Percentiles rank a stretch among this genome's conserved stretches.
These are phyloP conservation scores for Bemisia tabaci DNA, from an alignment of 1,140 invertebrate species.

Conservation along the genomic window DNA sequence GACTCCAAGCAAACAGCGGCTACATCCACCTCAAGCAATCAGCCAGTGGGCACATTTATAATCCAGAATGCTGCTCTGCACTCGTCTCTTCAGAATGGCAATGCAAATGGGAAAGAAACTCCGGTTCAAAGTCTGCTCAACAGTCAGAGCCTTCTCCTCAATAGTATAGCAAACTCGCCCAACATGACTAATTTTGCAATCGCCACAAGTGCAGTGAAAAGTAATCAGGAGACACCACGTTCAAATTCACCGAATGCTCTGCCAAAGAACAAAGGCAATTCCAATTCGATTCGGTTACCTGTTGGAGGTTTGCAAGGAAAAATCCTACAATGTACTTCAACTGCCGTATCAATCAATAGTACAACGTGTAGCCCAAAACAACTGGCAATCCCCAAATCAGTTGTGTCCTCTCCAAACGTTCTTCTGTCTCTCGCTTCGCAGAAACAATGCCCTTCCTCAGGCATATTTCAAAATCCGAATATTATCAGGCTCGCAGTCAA, in stretches of 20 bases:
- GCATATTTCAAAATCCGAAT: no score
- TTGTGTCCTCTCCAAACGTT: not conserved
- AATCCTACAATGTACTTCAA: not conserved
- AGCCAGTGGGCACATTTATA: no score
- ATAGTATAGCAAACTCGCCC: no score
- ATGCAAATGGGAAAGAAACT: no score
- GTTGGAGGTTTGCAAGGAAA: not conserved
- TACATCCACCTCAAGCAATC: no score
- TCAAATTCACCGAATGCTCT: not conserved
- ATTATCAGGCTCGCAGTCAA: not conserved
- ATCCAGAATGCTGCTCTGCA: no score
- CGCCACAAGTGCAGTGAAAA: not conserved
- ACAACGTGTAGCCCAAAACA: not conserved
- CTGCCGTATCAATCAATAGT: not conserved
- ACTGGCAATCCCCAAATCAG: not conserved
- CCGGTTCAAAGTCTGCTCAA: no score
- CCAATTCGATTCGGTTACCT: not conserved
- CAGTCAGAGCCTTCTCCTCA: no score
- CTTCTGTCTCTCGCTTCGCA: not conserved
- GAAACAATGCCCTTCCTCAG: not conserved
- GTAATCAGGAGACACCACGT: not conserved
- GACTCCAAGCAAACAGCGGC: no score
- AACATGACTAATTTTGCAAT: not conserved
- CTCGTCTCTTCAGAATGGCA: no score
- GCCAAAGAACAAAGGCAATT: not conserved